A percentile compares a stretch with the other conserved stretches of the same genome.
Evolutionary conservation across 2,113 vertebrate genomes (phyloP).

Genomic region (Silurus glanis): DNA sequence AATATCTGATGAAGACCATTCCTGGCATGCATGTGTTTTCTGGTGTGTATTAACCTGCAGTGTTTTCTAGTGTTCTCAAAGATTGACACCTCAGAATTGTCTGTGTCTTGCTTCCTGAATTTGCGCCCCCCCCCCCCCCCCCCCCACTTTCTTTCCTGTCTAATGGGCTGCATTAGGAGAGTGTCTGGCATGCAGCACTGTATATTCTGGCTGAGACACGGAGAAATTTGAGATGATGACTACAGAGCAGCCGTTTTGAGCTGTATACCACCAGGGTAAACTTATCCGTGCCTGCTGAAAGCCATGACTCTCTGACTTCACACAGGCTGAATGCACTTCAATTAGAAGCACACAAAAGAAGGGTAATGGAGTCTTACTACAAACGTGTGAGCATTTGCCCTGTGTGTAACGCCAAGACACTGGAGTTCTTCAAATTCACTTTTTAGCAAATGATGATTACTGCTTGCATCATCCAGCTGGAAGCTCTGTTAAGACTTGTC

Average conservation of each 20-base stretch:
- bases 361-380: constrained; percentile 45
- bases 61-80: constrained; percentile 9
- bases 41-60: background rate
- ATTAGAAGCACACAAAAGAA: constrained; percentile 44
- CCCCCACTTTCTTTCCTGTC: background rate
- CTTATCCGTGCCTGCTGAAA: constrained; percentile 19
- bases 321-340: constrained; percentile 39
- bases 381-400: constrained; percentile 45
- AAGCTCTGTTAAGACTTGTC: background rate
- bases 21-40: background rate
- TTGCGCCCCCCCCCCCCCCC: too few relatives aligned
- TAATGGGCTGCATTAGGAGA: constrained; percentile 34
- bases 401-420: constrained; percentile 10
- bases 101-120: background rate
- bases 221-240: constrained; percentile 43
- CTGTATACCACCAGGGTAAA: constrained; percentile 25
- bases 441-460: background rate
- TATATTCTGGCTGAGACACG: constrained; percentile 21
- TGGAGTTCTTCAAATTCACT: background rate
- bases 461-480: background rate
- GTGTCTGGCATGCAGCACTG: constrained; percentile 9
- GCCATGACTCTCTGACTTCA: constrained; percentile 28
- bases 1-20: background rate
- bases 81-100: background rate
- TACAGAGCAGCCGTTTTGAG: constrained; percentile 20